Conservation (phyloP, 2,888 invertebrate species). For the Nebria brevicollis region DNA sequence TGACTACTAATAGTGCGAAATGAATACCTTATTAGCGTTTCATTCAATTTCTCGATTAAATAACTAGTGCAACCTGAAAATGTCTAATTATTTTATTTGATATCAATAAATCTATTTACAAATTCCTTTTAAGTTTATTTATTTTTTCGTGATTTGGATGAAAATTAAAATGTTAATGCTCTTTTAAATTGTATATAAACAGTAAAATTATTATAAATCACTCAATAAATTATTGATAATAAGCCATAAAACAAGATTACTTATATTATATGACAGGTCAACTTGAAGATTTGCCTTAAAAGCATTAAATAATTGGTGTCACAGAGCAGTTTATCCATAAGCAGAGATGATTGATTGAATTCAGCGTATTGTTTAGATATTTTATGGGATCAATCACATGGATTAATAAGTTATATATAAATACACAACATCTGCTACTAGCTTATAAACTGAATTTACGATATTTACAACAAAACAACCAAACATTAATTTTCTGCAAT, state of each 20-base stretch:
- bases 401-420: background rate
- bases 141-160: background rate
- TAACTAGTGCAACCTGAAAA: background rate
- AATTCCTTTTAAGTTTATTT: background rate
- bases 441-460: no score
- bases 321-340: background rate
- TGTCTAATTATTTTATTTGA: background rate
- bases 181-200: background rate
- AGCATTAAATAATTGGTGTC: conserved; percentile 1
- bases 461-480: no score
- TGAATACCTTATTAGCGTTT: background rate
- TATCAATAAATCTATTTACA: background rate
- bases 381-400: background rate
- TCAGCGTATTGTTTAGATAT: background rate
- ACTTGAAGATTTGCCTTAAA: background rate
- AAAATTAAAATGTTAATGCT: background rate
- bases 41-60: background rate
- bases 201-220: background rate
- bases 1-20: conserved; percentile 3
- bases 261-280: background rate
- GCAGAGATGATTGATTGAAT: background rate
- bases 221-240: background rate
- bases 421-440: background rate
- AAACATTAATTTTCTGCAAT: no score
- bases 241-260: background rate